Evolutionary conservation across 2,797 vertebrate species (phyloP).

Genomic region (Prunella strophiata): DNA sequence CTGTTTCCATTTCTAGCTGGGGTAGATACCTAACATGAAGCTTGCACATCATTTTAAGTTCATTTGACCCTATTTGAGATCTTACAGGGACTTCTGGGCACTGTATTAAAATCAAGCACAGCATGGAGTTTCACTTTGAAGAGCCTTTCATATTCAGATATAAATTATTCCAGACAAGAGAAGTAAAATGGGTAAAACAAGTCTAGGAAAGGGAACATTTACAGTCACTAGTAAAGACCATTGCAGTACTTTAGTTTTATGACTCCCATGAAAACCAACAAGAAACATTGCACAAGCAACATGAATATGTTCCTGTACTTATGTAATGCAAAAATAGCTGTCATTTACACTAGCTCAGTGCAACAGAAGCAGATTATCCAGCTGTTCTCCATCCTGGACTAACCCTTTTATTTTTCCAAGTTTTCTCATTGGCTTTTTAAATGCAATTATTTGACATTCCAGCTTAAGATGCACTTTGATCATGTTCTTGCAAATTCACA

Average conservation of each 20-base stretch:
- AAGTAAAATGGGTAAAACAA: not conserved
- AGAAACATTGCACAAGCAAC: not conserved
- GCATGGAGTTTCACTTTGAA: not conserved
- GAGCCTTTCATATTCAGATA: not conserved
- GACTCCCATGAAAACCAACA: not conserved
- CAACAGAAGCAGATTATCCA: not conserved
- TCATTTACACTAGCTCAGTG: not conserved
- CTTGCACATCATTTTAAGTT: not conserved
- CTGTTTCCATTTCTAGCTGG: not conserved
- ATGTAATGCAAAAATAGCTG: not conserved
- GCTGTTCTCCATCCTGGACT: not conserved
- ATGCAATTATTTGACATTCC: not conserved
- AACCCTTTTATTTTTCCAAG: not conserved
- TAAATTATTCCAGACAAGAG: not conserved
- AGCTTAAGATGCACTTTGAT: not conserved
- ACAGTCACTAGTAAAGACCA: not conserved
- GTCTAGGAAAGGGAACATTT: not conserved
- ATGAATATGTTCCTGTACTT: not conserved
- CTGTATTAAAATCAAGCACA: not conserved
- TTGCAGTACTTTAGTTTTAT: not conserved
- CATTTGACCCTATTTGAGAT: not conserved
- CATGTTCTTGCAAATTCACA: not conserved
- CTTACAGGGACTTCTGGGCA: not conserved
- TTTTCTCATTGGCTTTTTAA: not conserved
- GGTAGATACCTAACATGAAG: not conserved